Conservation (phyloP, 2,113 vertebrate species). For the Gasterosteus nipponicus region DNA sequence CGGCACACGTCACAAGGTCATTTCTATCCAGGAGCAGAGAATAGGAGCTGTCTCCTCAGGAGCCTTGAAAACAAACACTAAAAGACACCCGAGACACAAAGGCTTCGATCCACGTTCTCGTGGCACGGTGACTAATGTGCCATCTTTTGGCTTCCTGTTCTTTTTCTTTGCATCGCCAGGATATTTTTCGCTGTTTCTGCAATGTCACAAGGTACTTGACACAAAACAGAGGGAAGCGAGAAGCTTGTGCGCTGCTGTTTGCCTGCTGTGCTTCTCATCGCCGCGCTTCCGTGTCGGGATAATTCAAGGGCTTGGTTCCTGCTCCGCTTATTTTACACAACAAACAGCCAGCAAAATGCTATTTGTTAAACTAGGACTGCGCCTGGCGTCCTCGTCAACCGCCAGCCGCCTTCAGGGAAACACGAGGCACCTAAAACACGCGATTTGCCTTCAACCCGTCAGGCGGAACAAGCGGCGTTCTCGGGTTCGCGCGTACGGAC, state of each 20-base stretch:
- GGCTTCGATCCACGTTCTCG: not conserved
- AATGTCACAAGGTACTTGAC: too few species aligned
- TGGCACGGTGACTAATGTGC: not conserved
- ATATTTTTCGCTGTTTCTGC: not conserved
- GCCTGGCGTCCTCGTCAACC: too few species aligned
- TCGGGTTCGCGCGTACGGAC: not conserved
- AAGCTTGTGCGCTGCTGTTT: too few species aligned
- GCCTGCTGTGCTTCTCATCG: too few species aligned
- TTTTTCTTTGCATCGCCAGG: not conserved
- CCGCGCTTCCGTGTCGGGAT: too few species aligned
- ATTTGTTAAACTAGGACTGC: not conserved
- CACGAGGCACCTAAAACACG: not conserved
- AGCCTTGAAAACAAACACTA: slow-evolving; percentile 29
- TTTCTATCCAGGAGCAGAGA: slow-evolving; percentile 38
- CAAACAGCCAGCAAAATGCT: too few species aligned
- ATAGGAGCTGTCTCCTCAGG: slow-evolving; percentile 15
- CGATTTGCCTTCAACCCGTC: slow-evolving; percentile 10
- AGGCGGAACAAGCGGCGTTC: slow-evolving; percentile 5
- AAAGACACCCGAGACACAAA: not conserved
- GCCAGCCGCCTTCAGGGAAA: not conserved
- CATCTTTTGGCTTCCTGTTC: not conserved
- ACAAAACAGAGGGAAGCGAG: too few species aligned
- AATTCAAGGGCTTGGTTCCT: too few species aligned
- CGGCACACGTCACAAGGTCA: slow-evolving; percentile 48
- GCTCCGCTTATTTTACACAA: too few species aligned